Conservation (phyloP, 2,113 vertebrate species). For the Cyprinodon tularosa region DNA sequence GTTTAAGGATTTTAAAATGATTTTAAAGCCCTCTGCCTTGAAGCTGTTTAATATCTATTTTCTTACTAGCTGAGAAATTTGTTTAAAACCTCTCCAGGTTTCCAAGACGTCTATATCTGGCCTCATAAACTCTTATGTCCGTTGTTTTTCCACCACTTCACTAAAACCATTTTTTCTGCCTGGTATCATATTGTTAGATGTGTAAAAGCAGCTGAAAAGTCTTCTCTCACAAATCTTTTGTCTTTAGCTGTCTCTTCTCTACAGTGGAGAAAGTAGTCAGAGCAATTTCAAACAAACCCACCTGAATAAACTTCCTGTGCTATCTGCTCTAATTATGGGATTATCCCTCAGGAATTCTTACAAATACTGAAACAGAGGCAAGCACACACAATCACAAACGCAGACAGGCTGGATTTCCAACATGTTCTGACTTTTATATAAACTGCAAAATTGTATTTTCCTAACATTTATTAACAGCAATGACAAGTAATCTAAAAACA, state of each 20-base stretch:
- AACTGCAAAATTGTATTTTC: neutral
- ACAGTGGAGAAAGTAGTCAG: slow-evolving; percentile 53
- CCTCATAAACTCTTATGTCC: neutral
- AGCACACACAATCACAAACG: slow-evolving; percentile 17
- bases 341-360: slow-evolving; percentile 71
- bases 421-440: slow-evolving; percentile 18
- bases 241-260: slow-evolving; percentile 50
- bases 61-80: neutral
- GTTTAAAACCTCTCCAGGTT: neutral
- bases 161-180: slow-evolving; percentile 1
- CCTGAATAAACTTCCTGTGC: slow-evolving; percentile 74
- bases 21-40: no score
- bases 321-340: slow-evolving; percentile 76
- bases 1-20: no score
- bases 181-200: neutral
- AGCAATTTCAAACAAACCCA: slow-evolving; percentile 56
- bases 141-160: neutral
- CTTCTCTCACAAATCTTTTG: slow-evolving; percentile 37
- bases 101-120: neutral
- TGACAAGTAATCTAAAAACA: slow-evolving; percentile 11
- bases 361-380: slow-evolving; percentile 38
- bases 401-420: slow-evolving; percentile 34
- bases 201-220: slow-evolving; percentile 46
- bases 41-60: neutral
- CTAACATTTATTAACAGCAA: neutral